Conservation (phyloP, 1,140 invertebrate species). For the Semibalanus balanoides region DNA sequence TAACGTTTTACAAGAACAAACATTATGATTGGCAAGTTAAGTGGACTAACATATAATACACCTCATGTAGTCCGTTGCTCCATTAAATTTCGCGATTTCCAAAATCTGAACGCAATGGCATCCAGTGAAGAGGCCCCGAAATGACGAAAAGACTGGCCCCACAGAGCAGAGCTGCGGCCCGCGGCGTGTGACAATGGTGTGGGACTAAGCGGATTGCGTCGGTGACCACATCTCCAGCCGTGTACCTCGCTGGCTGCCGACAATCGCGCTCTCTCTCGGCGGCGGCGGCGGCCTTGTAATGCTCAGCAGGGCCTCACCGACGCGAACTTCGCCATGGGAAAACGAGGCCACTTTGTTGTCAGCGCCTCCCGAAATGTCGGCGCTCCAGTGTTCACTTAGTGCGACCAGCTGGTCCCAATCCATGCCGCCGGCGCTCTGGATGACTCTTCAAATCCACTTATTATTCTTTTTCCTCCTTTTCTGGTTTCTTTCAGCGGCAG, state of each 20-base stretch:
- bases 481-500: not conserved
- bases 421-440: not conserved
- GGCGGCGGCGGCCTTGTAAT: not conserved
- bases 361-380: not conserved
- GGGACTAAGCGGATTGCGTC: no score
- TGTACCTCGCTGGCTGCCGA: not conserved
- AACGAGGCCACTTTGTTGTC: conserved; percentile 1
- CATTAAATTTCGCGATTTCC: no score
- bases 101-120: no score
- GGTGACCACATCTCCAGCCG: not conserved
- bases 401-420: not conserved
- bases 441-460: conserved; percentile 2
- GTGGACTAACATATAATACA: no score
- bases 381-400: not conserved
- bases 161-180: no score
- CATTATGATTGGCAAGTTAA: no score
- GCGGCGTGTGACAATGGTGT: no score
- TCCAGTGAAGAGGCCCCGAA: no score
- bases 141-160: no score
- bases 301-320: no score
- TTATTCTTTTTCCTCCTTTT: conserved; percentile 2
- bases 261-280: not conserved
- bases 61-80: no score
- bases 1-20: no score
- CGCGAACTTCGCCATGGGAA: not conserved